These are phyloP conservation scores for Microcebus jonahi DNA, from an alignment of 2,113 vertebrate genomes.

Conservation along the genomic window DNA sequence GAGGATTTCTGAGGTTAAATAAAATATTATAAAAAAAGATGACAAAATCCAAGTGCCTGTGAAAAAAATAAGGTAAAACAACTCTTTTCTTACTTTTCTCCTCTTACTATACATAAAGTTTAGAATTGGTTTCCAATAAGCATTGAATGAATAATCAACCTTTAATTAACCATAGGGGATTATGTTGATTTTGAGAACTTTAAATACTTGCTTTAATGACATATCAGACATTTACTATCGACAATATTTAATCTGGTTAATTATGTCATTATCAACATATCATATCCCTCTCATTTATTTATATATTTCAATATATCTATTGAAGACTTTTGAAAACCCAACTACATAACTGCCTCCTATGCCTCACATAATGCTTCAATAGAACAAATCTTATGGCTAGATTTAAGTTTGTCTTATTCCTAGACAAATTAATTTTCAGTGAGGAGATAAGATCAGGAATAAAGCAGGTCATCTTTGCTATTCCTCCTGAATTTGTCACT, in stretches of 20 bases:
- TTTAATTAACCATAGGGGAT: conserved; percentile 50
- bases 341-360: neutral
- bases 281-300: neutral
- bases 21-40: neutral
- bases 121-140: conserved; percentile 49
- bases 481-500: neutral
- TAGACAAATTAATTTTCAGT: neutral
- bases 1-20: neutral
- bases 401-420: neutral
- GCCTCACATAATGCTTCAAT: neutral
- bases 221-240: conserved; percentile 26
- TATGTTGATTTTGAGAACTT: conserved; percentile 44
- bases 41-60: neutral
- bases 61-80: neutral
- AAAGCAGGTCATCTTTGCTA: neutral
- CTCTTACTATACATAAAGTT: neutral
- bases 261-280: neutral
- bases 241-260: neutral
- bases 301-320: neutral
- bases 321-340: neutral
- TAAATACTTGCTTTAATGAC: conserved; percentile 44
- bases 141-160: conserved; percentile 44
- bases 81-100: neutral
- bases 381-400: neutral
- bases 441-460: neutral